phyloP scores from a whole-genome alignment of 2,113 vertebrate genomes.

The Propithecus coquereli region DNA sequence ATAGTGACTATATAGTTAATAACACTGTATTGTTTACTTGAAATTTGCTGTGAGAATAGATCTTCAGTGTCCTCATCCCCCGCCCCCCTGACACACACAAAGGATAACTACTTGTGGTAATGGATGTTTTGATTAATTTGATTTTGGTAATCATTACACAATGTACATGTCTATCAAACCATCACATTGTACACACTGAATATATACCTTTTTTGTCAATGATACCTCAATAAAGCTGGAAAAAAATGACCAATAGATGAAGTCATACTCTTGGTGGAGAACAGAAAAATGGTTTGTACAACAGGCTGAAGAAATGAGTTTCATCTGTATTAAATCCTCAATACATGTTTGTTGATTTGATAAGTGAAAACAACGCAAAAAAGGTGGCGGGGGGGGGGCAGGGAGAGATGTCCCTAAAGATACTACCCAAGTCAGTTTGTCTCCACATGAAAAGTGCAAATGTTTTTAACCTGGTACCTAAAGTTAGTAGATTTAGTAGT shows the following conservation, averaged over 20 bases:
- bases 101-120: neutral
- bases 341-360: neutral
- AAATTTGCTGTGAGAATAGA: neutral
- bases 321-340: conserved; percentile 17
- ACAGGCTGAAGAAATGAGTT: neutral
- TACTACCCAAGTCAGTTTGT: neutral
- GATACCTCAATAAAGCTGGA: neutral
- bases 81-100: neutral
- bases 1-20: neutral
- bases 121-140: neutral
- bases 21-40: neutral
- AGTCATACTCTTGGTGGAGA: neutral
- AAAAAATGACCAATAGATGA: neutral
- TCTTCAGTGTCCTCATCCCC: neutral
- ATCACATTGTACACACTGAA: neutral
- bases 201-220: neutral
- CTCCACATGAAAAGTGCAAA: neutral
- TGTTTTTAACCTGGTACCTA: neutral
- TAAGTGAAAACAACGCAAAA: neutral
- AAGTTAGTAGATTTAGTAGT: neutral
- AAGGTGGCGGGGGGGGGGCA: neutral
- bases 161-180: neutral
- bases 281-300: neutral
- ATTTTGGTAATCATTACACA: neutral
- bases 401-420: neutral